Evolutionary conservation across 23 tunicate species (phyloP), one percentile per base, ranked within the genome.

Genomic region (Ciona savignyi): DNA sequence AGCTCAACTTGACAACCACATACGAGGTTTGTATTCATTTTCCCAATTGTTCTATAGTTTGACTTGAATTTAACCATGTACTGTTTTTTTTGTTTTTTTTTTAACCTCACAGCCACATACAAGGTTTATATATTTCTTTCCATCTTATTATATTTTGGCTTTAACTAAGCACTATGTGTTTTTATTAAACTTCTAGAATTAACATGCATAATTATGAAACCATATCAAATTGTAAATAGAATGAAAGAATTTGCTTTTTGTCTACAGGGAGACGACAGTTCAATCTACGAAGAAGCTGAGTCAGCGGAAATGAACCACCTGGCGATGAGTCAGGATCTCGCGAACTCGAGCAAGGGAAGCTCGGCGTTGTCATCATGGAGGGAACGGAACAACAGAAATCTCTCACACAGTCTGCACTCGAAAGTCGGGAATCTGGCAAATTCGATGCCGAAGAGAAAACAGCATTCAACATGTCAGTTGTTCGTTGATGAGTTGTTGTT

Each of bases 321-420:
- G 0, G 68, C 78, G 2, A 73, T 68, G 77, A 74, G 88, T 67
- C 89, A 82, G 87, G 73, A 76, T 51, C 60, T 82, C 6, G 64
- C 70, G 25, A 72, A 73, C 70, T 76, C 80, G 9, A 67, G 72
- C 68, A 74, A 81, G 25, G 80, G 83, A 25, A 56, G 77, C 56
- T 84, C 91, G 1, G 84, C 77, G 2, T 68, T 91, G 26, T 62
- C 65, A 0, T 77, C 97, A 9, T 91, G 97, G 97, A 48, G 97
- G 21, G 80, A 75, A 27, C 68, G 79, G 29, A 80, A 83, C 65
- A 75, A 75, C 34, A 72, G 63, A 72, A 81, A 64, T 35, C 60
- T 56, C 19, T 81, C 85, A n/a, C 71, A 69, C 28, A 72, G 76
- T 72, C 63, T 72, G 1, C 80, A 74, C 22, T 32, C 80, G 23